phyloP scores from a whole-genome alignment of 2,113 vertebrate species.

The Limanda limanda region DNA sequence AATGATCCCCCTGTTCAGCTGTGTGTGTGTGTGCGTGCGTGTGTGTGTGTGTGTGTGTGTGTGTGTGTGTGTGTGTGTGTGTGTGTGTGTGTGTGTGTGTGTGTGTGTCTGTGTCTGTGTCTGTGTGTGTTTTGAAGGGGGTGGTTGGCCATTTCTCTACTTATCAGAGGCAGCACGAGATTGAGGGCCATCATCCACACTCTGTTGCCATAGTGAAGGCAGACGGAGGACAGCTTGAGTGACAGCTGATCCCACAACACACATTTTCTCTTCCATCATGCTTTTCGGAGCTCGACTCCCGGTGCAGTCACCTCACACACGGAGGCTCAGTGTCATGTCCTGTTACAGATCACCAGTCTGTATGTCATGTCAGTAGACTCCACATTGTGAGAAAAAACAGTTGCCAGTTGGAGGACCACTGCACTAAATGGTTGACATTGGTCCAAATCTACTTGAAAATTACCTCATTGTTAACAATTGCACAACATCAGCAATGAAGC shows the following conservation, averaged over 20 bases:
- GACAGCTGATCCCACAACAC: conserved; percentile 63
- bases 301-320: background rate
- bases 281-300: conserved; percentile 20
- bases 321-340: background rate
- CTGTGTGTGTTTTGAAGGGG: background rate
- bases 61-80: background rate
- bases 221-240: conserved; percentile 66
- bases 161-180: conserved; percentile 62
- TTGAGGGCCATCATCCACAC: conserved; percentile 64
- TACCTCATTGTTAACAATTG: no score
- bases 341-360: conserved; percentile 30
- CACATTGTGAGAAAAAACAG: background rate
- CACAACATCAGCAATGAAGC: no score
- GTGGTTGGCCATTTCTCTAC: conserved; percentile 42
- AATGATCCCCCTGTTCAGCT: background rate
- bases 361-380: conserved; percentile 20
- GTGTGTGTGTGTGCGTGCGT: background rate
- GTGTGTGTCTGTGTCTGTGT: background rate
- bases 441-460: conserved; percentile 3
- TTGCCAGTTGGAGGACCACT: background rate
- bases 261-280: conserved; percentile 22
- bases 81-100: background rate
- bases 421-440: conserved; percentile 8
- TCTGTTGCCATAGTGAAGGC: conserved; percentile 72
- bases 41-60: background rate